Conservation (phyloP, 2,888 invertebrate species). For the Platynereis dumerilii region DNA sequence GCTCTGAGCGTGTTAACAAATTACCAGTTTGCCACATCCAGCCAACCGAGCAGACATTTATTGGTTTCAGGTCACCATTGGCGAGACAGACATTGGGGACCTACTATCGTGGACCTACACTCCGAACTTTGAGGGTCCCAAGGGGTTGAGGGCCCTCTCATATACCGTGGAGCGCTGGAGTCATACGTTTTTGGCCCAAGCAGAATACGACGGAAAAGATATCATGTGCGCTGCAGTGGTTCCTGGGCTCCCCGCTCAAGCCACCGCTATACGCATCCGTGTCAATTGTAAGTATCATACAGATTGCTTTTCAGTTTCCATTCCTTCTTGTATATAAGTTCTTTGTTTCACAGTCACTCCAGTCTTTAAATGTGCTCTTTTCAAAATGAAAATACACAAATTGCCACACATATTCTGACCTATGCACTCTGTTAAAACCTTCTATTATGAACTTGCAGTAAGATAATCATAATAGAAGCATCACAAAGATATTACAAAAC, state of each 20-base stretch:
- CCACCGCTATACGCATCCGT: slow-evolving; percentile 10
- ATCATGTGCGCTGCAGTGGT: slow-evolving; percentile 30
- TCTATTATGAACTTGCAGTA: too few relatives aligned
- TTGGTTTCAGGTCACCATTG: slow-evolving; percentile 1
- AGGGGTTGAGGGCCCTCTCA: slow-evolving; percentile 15
- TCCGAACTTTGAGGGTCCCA: slow-evolving; percentile 16
- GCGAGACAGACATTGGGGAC: not conserved
- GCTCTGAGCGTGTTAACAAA: too few relatives aligned
- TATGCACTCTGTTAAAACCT: too few relatives aligned
- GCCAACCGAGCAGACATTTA: too few relatives aligned
- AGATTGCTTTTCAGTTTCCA: not conserved
- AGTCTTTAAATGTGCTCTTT: too few relatives aligned
- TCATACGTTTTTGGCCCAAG: slow-evolving; percentile 22
- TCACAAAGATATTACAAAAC: too few relatives aligned
- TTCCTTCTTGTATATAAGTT: not conserved
- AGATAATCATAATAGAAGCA: too few relatives aligned
- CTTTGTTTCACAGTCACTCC: too few relatives aligned
- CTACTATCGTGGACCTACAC: slow-evolving; percentile 13
- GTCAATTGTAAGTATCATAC: slow-evolving; percentile 19
- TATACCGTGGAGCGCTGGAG: slow-evolving; percentile 27
- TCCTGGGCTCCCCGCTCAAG: slow-evolving; percentile 28
- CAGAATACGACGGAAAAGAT: slow-evolving; percentile 29
- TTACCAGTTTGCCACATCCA: too few relatives aligned
- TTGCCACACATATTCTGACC: too few relatives aligned
- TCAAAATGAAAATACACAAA: too few relatives aligned